These are phyloP conservation scores for Sussaba pulchella DNA, from an alignment of 2,888 invertebrate species.

Conservation along the genomic window DNA sequence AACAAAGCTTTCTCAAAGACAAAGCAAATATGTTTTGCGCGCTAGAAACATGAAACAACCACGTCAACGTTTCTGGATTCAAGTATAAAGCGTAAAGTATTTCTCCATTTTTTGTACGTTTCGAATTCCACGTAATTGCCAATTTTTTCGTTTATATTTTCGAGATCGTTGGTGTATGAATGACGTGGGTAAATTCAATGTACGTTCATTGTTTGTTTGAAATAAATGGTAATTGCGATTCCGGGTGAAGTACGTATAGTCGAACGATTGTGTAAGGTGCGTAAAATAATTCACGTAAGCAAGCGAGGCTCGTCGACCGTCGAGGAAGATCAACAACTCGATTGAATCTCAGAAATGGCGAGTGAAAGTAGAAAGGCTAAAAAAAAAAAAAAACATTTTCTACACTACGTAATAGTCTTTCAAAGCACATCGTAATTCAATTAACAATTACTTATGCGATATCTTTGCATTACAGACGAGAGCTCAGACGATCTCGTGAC, in stretches of 20 bases:
- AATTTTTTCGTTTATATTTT: conserved; percentile 2
- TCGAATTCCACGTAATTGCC: background rate
- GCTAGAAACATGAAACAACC: background rate
- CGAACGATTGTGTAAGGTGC: conserved; percentile 15
- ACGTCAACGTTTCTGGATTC: background rate
- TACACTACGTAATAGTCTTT: conserved; percentile 1
- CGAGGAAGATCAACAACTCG: conserved; percentile 59
- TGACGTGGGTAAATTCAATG: conserved; percentile 39
- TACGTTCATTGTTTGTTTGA: conserved; percentile 45
- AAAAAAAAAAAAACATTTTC: no score
- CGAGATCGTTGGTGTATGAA: background rate
- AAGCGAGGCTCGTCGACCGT: conserved; percentile 4
- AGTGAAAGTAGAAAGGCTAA: conserved; percentile 61
- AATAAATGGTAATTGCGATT: conserved; percentile 20
- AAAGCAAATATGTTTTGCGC: background rate
- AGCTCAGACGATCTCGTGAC: conserved; percentile 20
- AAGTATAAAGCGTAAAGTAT: background rate
- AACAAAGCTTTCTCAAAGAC: background rate
- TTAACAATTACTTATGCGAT: background rate
- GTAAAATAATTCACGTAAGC: conserved; percentile 18
- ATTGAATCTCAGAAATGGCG: conserved; percentile 51
- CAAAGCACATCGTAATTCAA: conserved; percentile 23
- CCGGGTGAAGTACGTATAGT: background rate
- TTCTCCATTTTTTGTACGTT: background rate
- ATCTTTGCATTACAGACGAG: background rate